These are phyloP conservation scores for Arctia plantaginis DNA, from an alignment of 2,888 invertebrate genomes.

Conservation along the genomic window DNA sequence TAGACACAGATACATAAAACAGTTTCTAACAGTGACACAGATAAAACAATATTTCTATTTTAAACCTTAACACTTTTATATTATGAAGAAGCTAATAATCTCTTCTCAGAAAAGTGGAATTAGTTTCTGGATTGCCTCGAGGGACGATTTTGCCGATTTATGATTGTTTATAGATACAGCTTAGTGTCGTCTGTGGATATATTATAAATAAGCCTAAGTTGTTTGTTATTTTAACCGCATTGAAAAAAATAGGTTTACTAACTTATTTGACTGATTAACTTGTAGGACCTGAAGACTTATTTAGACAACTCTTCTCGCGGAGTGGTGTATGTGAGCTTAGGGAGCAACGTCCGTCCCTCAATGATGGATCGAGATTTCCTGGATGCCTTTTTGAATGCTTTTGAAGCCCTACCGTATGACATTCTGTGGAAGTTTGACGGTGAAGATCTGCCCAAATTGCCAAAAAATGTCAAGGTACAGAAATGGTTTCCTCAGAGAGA, in stretches of 20 bases:
- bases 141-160: too few relatives aligned
- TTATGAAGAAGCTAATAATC: neutral
- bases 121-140: too few relatives aligned
- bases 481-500: conserved; percentile 72
- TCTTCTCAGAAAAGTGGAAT: neutral
- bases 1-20: too few relatives aligned
- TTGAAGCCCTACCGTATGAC: conserved; percentile 68
- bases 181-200: too few relatives aligned
- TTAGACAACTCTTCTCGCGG: conserved; percentile 69
- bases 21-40: too few relatives aligned
- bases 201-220: too few relatives aligned
- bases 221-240: too few relatives aligned
- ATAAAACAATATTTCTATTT: too few relatives aligned
- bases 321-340: conserved; percentile 68
- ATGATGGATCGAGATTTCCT: conserved; percentile 57
- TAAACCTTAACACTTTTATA: too few relatives aligned
- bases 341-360: conserved; percentile 66
- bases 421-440: conserved; percentile 75
- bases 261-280: too few relatives aligned
- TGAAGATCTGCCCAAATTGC: conserved; percentile 56
- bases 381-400: conserved; percentile 59
- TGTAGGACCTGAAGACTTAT: conserved; percentile 60
- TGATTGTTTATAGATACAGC: too few relatives aligned
- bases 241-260: too few relatives aligned
- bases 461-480: conserved; percentile 62